Conservation (phyloP, 2,888 invertebrate genomes). For the Phoenoteleia sp. region DNA sequence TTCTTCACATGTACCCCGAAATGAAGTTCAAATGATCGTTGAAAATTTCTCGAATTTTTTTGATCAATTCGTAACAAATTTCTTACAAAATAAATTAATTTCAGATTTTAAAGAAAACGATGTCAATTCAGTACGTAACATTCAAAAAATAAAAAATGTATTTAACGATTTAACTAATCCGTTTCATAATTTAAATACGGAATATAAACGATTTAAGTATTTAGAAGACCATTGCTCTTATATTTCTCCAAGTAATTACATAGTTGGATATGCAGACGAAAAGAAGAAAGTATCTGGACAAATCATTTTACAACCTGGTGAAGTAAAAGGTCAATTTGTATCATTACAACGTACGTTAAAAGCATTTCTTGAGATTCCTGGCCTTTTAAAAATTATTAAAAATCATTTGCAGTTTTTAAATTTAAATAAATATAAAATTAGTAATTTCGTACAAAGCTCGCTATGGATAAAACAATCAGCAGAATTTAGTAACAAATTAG, state of each 20-base stretch:
- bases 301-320: not conserved
- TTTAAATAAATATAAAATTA: not conserved
- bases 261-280: slow-evolving; percentile 1
- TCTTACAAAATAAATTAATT: no score
- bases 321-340: slow-evolving; percentile 2
- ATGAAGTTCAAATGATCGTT: no score
- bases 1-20: no score
- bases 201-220: not conserved
- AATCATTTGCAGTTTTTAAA: not conserved
- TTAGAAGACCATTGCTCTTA: not conserved
- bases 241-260: not conserved
- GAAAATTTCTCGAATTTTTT: no score
- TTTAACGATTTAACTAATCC: no score
- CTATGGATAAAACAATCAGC: slow-evolving; percentile 37
- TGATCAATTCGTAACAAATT: no score
- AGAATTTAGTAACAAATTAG: slow-evolving; percentile 8
- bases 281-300: not conserved
- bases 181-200: not conserved
- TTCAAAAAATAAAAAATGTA: no score
- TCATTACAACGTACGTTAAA: not conserved
- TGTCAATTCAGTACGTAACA: no score
- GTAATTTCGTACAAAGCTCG: slow-evolving; percentile 41
- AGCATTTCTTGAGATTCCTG: not conserved
- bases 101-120: no score
- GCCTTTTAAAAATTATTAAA: slow-evolving; percentile 1